Base-by-base conservation (phyloP, 2,888 invertebrate species). In the Craniophora ligustri region DNA sequence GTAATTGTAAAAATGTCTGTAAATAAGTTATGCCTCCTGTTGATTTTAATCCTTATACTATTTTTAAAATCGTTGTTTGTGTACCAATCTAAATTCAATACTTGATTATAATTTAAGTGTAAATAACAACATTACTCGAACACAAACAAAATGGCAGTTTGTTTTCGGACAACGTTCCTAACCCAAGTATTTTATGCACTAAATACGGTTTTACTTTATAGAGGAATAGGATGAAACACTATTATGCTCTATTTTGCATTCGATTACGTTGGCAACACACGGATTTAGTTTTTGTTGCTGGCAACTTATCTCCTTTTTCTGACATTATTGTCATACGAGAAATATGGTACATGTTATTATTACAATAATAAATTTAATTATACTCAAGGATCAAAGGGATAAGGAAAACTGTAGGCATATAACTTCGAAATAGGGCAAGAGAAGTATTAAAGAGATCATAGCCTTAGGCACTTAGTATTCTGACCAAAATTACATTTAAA, bases 241-340 rank as follows among this genome's bases (percentile, higher is more conserved):
- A 55, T 46, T 50, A 56, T 50, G 51, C 41, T 51, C 16, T 44
- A 38, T 51, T 54, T 55, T 44, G 38, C 38, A 54, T 60, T 67
- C n/a, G 26, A 44, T 45, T 40, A 53, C 38, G 38, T 51, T 69
- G 68, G 46, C 69, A 69, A 57, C 59, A 67, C 47, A 42, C 28
- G 18, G 30, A 11, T 34, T 7, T 26, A 36, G 15, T 46, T 34
- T 23, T 38, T 34, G 15, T 11, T 10, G 11, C 65, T 46, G 60
- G 44, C 49, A 51, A 65, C 28, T 32, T 15, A 11, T 18, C 6
- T 21, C 11, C 5, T 18, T 21, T 7, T 14, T 45, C 32, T 14
- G 19, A 21, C 8, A 16, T 23, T 60, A 5, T 48, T n/a, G n/a
- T 16, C 14, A 26, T 7, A 3, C 11, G 26, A 5, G n/a, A n/a